Base-by-base conservation (phyloP, 2,113 vertebrate species). In the Silurus meridionalis region DNA sequence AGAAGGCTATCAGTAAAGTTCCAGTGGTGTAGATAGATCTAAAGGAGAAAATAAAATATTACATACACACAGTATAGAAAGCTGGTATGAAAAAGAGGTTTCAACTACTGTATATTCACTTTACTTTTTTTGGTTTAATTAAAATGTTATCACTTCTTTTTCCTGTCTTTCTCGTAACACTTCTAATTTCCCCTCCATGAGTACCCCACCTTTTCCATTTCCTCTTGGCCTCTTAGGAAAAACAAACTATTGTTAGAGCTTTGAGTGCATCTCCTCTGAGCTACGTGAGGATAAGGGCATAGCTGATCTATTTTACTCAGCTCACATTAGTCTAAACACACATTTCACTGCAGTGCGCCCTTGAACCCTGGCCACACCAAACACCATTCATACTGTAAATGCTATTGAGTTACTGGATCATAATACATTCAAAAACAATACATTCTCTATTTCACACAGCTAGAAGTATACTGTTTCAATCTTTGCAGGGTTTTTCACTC, bases 1-100 rank as follows among this genome's bases (percentile, higher is more conserved):
- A 95, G 88, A 96, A 95, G 81, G 94, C 95, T 0, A 96, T 88
- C 8, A 91, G 91, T 66, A 97, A 89, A 0, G 92, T 95, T 50
- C 94, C 96, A 0, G 84, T 50, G 0, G 96, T 90, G 85, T 96
- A 96, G 69, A 95, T 80, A 25, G 87, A 91, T 92, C 96, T 97
- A 91, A 0, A 55, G 15, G 48, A 66, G 19, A 87, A 1, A 79
- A n/a, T 48, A n/a, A 7, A 53, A 63, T 52, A 25, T 64, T 28
- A 58, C 23, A 80, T 64, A 46, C 37, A 17, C 25, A 60, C n/a
- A 57, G n/a, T 79, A 17, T 6, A 5, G 21, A 57, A 9, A 50
- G 50, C 21, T 75, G 50, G 69, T 28, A 23, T 23, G 46, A 78
- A 74, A 28, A 48, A 23, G 28, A 8, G 7, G 52, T 19, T 53